A percentile compares a stretch with the other conserved stretches of the same genome.
phyloP scores from a whole-genome alignment of 2,888 invertebrate species.

The Drosophila multiciliata region DNA sequence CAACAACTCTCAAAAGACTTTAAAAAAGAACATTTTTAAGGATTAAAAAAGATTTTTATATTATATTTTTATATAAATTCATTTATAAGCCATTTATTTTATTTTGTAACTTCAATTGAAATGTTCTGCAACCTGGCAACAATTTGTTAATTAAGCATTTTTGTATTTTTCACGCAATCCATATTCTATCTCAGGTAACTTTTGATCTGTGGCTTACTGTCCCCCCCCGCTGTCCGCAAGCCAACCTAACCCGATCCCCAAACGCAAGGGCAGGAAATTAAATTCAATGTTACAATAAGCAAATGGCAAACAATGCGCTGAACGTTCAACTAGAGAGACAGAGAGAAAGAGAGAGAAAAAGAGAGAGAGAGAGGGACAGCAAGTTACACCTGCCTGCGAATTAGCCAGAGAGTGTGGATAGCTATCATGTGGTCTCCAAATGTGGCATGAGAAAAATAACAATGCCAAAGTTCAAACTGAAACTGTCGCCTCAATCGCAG shows the following conservation, averaged over 20 bases:
- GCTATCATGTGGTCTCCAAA: slow-evolving; percentile 12
- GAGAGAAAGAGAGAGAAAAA: background rate
- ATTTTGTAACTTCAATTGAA: background rate
- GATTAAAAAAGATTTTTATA: too few species aligned
- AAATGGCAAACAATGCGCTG: slow-evolving; percentile 13
- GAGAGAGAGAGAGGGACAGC: background rate
- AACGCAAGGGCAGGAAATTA: slow-evolving; percentile 60
- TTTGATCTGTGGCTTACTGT: slow-evolving; percentile 14
- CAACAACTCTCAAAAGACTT: background rate
- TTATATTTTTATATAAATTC: too few species aligned
- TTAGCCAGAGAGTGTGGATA: slow-evolving; percentile 21
- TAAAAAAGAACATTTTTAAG: background rate
- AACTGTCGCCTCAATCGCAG: slow-evolving; percentile 34
- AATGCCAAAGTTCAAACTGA: slow-evolving; percentile 46
- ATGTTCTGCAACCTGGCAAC: background rate
- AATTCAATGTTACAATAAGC: slow-evolving; percentile 57
- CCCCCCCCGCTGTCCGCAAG: background rate
- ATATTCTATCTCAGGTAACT: background rate
- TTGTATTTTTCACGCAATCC: background rate
- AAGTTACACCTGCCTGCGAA: slow-evolving; percentile 32
- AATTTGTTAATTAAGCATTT: background rate
- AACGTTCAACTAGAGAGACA: background rate
- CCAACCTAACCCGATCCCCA: background rate
- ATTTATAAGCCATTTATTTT: background rate
- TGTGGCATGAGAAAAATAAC: slow-evolving; percentile 21